A percentile compares a stretch with the other conserved stretches of the same genome.
These are phyloP conservation scores for Sinhomidia bicolor DNA, from an alignment of 2,888 invertebrate genomes.

Conservation along the genomic window DNA sequence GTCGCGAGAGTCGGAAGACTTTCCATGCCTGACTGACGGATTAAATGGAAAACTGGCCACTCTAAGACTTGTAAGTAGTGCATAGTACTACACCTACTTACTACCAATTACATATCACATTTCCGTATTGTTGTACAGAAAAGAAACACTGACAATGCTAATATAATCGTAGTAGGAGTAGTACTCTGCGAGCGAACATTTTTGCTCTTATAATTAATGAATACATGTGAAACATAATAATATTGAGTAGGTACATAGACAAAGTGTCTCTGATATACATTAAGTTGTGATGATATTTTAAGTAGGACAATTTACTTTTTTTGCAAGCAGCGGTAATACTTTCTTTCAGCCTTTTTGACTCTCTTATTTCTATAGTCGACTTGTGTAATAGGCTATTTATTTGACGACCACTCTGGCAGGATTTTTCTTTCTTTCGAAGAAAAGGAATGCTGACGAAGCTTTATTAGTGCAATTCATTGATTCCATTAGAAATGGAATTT, in stretches of 20 bases:
- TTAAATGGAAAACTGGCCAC: neutral
- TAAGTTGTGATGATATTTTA: neutral
- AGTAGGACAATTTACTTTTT: neutral
- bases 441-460: conserved; percentile 15
- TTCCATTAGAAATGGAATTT: neutral
- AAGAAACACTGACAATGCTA: neutral
- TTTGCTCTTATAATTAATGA: too few relatives aligned
- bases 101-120: neutral
- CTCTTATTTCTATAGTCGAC: too few relatives aligned
- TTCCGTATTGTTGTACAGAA: neutral
- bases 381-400: neutral
- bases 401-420: too few relatives aligned
- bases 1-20: too few relatives aligned
- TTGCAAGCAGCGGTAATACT: neutral
- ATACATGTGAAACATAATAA: too few relatives aligned
- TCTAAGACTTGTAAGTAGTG: too few relatives aligned
- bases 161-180: neutral
- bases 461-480: conserved; percentile 24
- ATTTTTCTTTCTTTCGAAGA: conserved; percentile 5
- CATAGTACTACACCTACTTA: neutral
- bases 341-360: neutral
- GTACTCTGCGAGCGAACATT: neutral
- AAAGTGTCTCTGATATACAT: neutral
- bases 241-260: neutral
- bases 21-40: too few relatives aligned